Percentiles rank a stretch among this genome's conserved stretches.
Evolutionary conservation across 1,140 invertebrate species (phyloP).

Genomic region (Conopomorpha cramerella): DNA sequence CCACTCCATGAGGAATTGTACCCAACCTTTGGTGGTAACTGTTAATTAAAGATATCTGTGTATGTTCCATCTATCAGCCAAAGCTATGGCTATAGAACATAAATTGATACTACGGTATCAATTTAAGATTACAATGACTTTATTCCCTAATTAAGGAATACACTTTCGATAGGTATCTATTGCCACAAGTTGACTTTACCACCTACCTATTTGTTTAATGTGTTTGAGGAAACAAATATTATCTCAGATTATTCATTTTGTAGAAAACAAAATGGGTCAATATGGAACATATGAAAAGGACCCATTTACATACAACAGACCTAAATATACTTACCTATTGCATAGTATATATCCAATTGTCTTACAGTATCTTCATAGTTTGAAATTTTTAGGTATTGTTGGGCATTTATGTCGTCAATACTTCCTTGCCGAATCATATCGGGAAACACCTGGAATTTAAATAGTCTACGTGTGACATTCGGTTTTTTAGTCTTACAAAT

Average conservation of each 20-base stretch:
- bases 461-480: conserved; percentile 1
- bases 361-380: conserved; percentile 90
- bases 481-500: too few relatives aligned
- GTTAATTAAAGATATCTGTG: not conserved
- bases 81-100: too few relatives aligned
- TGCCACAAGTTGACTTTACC: not conserved
- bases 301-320: too few relatives aligned
- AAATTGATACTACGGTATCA: not conserved
- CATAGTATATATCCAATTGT: conserved; percentile 91
- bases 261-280: too few relatives aligned
- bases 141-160: too few relatives aligned
- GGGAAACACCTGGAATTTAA: conserved; percentile 20
- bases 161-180: not conserved
- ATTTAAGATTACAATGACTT: not conserved
- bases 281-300: conserved; percentile 5
- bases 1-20: not conserved
- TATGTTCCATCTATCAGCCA: too few relatives aligned
- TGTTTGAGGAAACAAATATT: not conserved
- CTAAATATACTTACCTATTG: conserved; percentile 70
- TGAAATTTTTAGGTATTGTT: conserved; percentile 78
- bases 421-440: conserved; percentile 64
- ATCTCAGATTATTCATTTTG: not conserved
- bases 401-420: conserved; percentile 71
- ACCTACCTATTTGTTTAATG: not conserved
- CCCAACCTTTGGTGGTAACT: not conserved